Base-by-base conservation (phyloP, 2,113 vertebrate species). In the Nipponia nippon region DNA sequence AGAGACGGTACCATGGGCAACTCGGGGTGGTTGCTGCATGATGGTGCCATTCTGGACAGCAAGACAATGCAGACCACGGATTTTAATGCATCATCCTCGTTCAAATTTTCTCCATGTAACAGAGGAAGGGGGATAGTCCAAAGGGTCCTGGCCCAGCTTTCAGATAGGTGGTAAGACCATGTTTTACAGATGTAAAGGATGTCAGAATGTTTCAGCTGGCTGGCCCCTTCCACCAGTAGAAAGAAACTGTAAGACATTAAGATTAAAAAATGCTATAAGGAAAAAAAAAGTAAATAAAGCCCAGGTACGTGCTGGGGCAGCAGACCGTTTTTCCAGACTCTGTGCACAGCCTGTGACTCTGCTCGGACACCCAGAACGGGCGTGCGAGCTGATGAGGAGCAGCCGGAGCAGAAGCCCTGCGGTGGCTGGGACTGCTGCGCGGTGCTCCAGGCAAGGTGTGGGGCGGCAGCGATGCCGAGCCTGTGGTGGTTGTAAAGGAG, bases 31-130 rank as follows among this genome's bases (percentile, higher is more conserved):
- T 2, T 25, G 30, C 46, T 44, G 58, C 9, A 0, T 22, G 58
- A 36, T 0, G 7, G 40, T 14, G 46, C 59, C 2, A 5, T 30
- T 17, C 66, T 27, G 66, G 53, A 6, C 21, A 44, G 40, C 27
- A 4, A 27, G 47, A 36, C 58, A 49, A 11, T 2, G 34, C 0
- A 0, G 23, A 27, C 19, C 29, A 23, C 0, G 8, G 55, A 2
- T 29, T 46, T 36, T 8, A 56, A 23, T 22, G 36, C 25, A 13
- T 26, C 10, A 3, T 38, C 50, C 76, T 47, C 29, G 38, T 30
- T 36, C 13, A n/a, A 0, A 10, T 58, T 20, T n/a, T 44, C 36
- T 44, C 52, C 6, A 23, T 2, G 32, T 34, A 30, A n/a, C 19
- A 46, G 65, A 49, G 71, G 93, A 49, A 62, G 52, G 30, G 69